Percentiles rank a stretch among this genome's conserved stretches.
Evolutionary conservation across 2,888 invertebrate species (phyloP).

Genomic region (Syrphus vitripennis): DNA sequence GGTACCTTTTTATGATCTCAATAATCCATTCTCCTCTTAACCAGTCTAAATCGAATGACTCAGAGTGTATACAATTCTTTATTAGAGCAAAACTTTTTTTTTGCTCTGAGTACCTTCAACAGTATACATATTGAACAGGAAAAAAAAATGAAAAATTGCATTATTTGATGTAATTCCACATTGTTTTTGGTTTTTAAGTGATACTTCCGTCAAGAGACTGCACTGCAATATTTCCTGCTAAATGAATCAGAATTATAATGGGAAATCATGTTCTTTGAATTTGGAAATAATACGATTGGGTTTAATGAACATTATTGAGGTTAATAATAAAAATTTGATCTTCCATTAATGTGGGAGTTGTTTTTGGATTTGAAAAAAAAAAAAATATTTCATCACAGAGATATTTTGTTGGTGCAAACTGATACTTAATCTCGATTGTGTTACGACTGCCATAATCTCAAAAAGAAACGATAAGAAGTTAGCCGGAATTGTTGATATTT

Average conservation of each 20-base stretch:
- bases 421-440: too few species aligned
- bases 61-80: background rate
- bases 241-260: conserved; percentile 14
- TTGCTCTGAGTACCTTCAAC: background rate
- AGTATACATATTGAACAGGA: background rate
- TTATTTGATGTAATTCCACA: conserved; percentile 5
- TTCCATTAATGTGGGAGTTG: background rate
- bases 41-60: background rate
- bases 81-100: background rate
- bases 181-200: conserved; percentile 19
- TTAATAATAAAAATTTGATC: conserved; percentile 6
- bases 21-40: background rate
- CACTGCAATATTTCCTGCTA: conserved; percentile 20
- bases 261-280: conserved; percentile 22
- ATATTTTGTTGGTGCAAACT: too few species aligned
- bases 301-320: conserved; percentile 34
- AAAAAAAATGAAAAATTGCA: conserved; percentile 32
- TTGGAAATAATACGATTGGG: conserved; percentile 14
- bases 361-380: background rate
- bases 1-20: too few species aligned
- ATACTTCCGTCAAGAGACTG: conserved; percentile 31
- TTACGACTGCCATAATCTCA: too few species aligned
- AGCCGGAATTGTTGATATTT: too few species aligned
- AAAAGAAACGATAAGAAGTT: too few species aligned
- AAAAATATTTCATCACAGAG: too few species aligned